Percentiles rank a stretch among this genome's conserved stretches.
Conservation (phyloP, 2,113 vertebrate species). For the Galeopterus variegatus region DNA sequence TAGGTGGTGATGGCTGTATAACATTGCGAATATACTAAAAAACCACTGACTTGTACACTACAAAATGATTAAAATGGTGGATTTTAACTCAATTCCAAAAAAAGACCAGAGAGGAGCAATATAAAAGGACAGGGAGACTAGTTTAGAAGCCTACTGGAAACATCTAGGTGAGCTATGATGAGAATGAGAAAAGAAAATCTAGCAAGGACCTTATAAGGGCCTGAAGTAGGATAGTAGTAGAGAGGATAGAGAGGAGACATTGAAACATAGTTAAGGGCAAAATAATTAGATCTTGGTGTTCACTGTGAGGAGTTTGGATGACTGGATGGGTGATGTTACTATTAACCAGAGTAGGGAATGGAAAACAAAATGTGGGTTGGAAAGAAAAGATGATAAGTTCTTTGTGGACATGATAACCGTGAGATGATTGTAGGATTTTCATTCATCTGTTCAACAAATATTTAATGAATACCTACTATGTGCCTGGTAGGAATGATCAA, state of each 20-base stretch:
- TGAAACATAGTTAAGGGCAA: neutral
- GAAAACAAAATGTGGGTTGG: neutral
- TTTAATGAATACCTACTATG: neutral
- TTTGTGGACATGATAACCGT: neutral
- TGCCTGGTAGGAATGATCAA: neutral
- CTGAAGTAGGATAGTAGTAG: neutral
- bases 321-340: neutral
- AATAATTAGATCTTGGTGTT: neutral
- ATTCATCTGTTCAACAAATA: constrained; percentile 20
- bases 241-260: neutral
- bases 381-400: constrained; percentile 14
- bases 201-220: neutral
- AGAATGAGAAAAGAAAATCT: neutral
- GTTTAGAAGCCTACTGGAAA: neutral
- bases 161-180: neutral
- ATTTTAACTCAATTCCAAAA: neutral
- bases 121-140: neutral
- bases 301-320: neutral
- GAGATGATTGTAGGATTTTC: neutral
- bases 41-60: neutral
- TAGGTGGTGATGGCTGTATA: neutral
- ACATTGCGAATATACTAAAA: neutral
- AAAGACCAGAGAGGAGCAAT: neutral
- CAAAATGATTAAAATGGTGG: constrained; percentile 49
- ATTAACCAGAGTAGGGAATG: neutral